Percentiles rank a stretch among this genome's conserved stretches.
These are phyloP conservation scores for Xanthorhoe spadicearia DNA, from an alignment of 2,888 invertebrate genomes.

Conservation along the genomic window DNA sequence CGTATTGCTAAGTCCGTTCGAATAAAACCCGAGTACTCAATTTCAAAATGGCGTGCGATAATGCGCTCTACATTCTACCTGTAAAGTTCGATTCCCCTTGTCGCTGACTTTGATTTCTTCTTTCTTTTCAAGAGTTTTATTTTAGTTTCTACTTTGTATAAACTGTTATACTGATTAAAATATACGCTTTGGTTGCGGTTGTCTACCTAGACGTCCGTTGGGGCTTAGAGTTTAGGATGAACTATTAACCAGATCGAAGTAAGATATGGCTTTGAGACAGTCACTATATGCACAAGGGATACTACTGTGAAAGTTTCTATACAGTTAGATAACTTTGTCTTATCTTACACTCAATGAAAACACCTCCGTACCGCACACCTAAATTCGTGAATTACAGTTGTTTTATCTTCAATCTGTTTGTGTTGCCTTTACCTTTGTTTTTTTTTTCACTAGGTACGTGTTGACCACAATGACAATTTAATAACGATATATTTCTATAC, in stretches of 20 bases:
- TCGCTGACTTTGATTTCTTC: slow-evolving; percentile 37
- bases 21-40: slow-evolving; percentile 55
- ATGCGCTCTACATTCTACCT: slow-evolving; percentile 44
- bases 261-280: neutral
- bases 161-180: slow-evolving; percentile 46
- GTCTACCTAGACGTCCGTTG: slow-evolving; percentile 33
- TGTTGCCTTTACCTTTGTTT: too few species aligned
- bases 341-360: too few species aligned
- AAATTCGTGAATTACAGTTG: too few species aligned
- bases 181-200: slow-evolving; percentile 41
- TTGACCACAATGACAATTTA: too few species aligned
- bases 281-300: neutral
- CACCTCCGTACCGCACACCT: too few species aligned
- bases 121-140: slow-evolving; percentile 45
- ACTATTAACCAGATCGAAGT: neutral
- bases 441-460: too few species aligned
- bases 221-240: slow-evolving; percentile 12
- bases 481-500: too few species aligned
- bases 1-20: slow-evolving; percentile 60
- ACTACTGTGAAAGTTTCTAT: neutral
- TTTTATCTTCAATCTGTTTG: too few species aligned
- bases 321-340: neutral
- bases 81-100: slow-evolving; percentile 52
- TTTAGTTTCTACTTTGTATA: slow-evolving; percentile 44
- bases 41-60: slow-evolving; percentile 45